Evolutionary conservation across 2,113 vertebrate genomes (phyloP), one percentile per base, ranked within the genome.

Genomic region (Leiothrix lutea): DNA sequence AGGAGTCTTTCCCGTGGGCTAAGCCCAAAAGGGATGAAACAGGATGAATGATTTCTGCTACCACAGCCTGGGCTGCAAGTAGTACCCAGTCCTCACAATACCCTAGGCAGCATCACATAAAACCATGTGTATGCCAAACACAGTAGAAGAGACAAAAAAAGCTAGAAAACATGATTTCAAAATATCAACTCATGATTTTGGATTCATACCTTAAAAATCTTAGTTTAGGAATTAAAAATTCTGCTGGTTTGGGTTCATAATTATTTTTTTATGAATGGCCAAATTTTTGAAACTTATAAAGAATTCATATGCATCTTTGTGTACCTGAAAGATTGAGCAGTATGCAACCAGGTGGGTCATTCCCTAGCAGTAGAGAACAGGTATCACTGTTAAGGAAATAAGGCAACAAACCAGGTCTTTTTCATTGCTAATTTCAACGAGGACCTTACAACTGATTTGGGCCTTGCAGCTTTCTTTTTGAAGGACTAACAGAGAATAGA

Each of bases 181-280:
- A 92, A 31, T 17, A 42, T 12, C 38, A 69, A 1, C 16, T 69
- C 5, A 3, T 29, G 1, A 51, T 61, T 90, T 66, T 3, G 2
- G 16, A 23, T 21, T 51, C 23, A 40, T 20, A 42, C 4, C 54
- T 69, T 4, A 45, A 84, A 75, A 56, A 16, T 50, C 2, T 42
- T 78, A 11, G 5, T 72, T 86, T 51, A 33, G 11, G 23, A 42
- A 60, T 47, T 5, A 82, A 74, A 82, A 87, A 42, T 21, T 50
- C 23, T 62, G 11, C 5, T 48, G 6, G 10, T 35, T 78, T 65
- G 26, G 1, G 2, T 42, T 51, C 1, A 0, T 33, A 50, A 12
- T 18, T 65, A 6, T 5, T 38, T 35, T 71, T 81, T 69, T 53
- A 47, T 57, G 3, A 88, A 58, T 5, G 9, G 14, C 10, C 23